phyloP scores from a whole-genome alignment of 37 sponge, comb jelly and placozoan species.

The Haliclona indistincta region DNA sequence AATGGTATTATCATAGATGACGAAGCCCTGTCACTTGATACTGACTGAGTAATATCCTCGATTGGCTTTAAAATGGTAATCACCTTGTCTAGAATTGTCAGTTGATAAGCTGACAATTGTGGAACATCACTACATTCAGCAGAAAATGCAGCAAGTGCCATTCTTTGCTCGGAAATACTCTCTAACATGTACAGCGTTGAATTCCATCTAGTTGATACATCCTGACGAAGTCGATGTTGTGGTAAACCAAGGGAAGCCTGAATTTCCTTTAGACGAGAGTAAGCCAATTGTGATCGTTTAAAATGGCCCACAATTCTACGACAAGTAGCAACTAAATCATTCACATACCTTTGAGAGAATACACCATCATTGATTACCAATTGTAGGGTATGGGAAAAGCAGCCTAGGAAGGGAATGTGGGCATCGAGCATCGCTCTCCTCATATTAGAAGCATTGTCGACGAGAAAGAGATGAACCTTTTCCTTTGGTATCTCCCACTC shows the following conservation, averaged over 20 bases:
- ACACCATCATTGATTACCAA: constrained; percentile 51
- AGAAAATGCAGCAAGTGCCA: constrained; percentile 26
- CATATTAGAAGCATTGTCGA: constrained; percentile 54
- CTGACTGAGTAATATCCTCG: constrained; percentile 10
- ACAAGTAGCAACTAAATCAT: constrained; percentile 30
- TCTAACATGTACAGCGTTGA: constrained; percentile 20
- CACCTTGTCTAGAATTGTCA: background rate
- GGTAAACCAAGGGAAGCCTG: constrained; percentile 16
- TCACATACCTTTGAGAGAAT: constrained; percentile 36
- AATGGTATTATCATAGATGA: background rate
- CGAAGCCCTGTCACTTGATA: constrained; percentile 1
- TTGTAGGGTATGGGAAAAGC: constrained; percentile 54
- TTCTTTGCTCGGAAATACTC: constrained; percentile 8
- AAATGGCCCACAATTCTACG: constrained; percentile 56
- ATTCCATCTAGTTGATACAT: constrained; percentile 31
- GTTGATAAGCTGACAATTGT: background rate
- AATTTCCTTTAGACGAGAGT: constrained; percentile 1
- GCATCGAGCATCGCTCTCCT: constrained; percentile 33
- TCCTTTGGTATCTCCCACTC: constrained; percentile 30
- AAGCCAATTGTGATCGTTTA: constrained; percentile 19
- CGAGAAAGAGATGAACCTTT: constrained; percentile 21
- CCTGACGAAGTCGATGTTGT: constrained; percentile 24
- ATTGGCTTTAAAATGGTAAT: background rate
- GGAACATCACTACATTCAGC: background rate
- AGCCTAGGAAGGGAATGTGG: constrained; percentile 4